Evolutionary conservation across 2,797 vertebrate genomes (phyloP), one percentile per base, ranked within the genome.

Genomic region (Eurystomus glaucurus): DNA sequence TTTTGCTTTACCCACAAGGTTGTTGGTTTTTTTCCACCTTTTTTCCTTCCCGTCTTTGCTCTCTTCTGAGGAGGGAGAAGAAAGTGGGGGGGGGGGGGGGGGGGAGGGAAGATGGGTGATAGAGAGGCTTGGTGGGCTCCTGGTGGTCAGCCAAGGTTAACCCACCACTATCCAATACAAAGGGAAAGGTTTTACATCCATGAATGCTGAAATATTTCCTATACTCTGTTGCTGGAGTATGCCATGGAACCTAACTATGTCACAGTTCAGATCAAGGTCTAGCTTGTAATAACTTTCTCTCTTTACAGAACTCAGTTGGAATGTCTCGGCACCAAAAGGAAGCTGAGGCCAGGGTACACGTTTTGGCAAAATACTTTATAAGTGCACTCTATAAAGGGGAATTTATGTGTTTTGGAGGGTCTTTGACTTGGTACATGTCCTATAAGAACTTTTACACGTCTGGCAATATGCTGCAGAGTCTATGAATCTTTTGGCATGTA

Each of bases 261-360:
- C 29, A 41, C 11, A 35, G 41, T 70, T 41, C 45, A 52, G 19
- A 31, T 58, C 18, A 64, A 75, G 43, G 29, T 48, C 51, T 76
- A 29, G 2, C 20, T 35, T 76, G 20, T 48, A 52, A 70, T 37
- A 2, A 37, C 48, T 70, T 58, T 54, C 17, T 58, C 7, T 25
- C 22, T 64, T 69, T 23, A 39, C 10, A 57, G 50, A 62, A 75
- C 37, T 64, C 28, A 43, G 1, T 5, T 31, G 21, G 39, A 37
- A 14, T 1, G 2, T 66, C 46, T 50, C 31, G 29, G 17, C 12
- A 61, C 20, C 14, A 69, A 37, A 81, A 37, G 4, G 35, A 84
- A 84, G 29, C 20, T 43, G 23, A 68, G 31, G 23, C 9, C 6
- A 39, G 21, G 3, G 11, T 58, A 29, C 26, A 23, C 0, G 0